Evolutionary conservation across 2,888 invertebrate species (phyloP).

Genomic region (Heliconius hortense): DNA sequence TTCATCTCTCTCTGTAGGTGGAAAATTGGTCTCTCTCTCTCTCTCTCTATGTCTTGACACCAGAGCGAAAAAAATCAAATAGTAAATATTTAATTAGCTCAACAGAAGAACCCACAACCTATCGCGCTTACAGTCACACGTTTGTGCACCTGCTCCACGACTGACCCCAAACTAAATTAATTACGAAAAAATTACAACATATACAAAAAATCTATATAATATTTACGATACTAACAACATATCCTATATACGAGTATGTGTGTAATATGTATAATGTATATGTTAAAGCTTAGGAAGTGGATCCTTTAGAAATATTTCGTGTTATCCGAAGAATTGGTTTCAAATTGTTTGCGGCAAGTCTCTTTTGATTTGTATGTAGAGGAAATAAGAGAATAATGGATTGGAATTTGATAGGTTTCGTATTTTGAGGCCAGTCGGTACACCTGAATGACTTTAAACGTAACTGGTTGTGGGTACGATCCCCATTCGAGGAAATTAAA

Average conservation of each 20-base stretch:
- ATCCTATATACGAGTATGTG: background rate
- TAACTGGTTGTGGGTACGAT: no score
- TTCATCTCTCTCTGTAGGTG: no score
- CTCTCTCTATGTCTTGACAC: no score
- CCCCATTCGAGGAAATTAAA: no score
- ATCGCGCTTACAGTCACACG: no score
- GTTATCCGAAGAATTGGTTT: constrained; percentile 7
- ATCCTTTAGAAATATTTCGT: constrained; percentile 4
- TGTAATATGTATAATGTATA: background rate
- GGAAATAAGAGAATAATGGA: constrained; percentile 37
- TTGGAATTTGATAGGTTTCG: constrained; percentile 28
- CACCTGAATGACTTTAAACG: no score
- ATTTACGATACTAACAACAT: background rate
- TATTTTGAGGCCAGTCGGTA: background rate
- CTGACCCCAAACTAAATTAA: no score
- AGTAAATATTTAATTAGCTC: no score
- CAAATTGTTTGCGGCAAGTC: constrained; percentile 19
- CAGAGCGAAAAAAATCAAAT: no score
- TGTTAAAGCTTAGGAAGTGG: background rate
- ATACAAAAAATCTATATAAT: background rate
- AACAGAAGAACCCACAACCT: no score
- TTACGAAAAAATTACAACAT: background rate
- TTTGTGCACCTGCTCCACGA: no score
- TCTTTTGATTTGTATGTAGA: constrained; percentile 36
- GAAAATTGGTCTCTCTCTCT: no score